Evolutionary conservation across 2,888 invertebrate genomes (phyloP).

Genomic region (Phymatocera aterrima): DNA sequence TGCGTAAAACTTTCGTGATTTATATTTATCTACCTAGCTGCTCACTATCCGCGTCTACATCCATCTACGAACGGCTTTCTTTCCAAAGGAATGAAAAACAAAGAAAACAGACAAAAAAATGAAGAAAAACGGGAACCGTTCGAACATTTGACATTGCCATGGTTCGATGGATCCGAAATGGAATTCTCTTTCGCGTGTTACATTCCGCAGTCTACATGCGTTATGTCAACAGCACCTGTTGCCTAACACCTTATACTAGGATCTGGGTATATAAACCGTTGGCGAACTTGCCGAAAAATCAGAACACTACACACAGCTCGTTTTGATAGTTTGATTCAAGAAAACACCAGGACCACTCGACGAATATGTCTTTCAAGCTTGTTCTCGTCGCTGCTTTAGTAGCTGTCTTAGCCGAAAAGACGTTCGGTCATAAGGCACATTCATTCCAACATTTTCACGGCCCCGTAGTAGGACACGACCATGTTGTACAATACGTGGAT

Average conservation of each 20-base stretch:
- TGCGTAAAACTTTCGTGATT: conserved; percentile 26
- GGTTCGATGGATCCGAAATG: conserved; percentile 15
- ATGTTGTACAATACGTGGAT: conserved; percentile 40
- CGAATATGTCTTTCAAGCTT: conserved; percentile 36
- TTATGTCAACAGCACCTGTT: conserved; percentile 41
- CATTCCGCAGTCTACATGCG: conserved; percentile 14
- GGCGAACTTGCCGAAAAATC: conserved; percentile 29
- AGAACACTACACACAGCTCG: not conserved
- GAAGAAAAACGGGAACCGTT: no score
- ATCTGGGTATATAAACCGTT: conserved; percentile 44
- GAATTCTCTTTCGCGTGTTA: conserved; percentile 31
- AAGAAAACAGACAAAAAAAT: no score
- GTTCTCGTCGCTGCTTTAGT: conserved; percentile 5
- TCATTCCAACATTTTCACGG: conserved; percentile 45
- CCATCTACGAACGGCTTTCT: conserved; percentile 10
- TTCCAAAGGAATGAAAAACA: no score
- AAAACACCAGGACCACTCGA: not conserved
- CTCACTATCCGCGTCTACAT: not conserved
- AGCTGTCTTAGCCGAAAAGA: conserved; percentile 13
- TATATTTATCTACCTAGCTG: not conserved
- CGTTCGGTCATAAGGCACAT: conserved; percentile 19
- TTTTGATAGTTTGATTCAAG: conserved; percentile 5
- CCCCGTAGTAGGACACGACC: conserved; percentile 43
- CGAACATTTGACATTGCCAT: conserved; percentile 45
- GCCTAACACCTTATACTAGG: conserved; percentile 6